A percentile compares a stretch with the other conserved stretches of the same genome.
Conservation (phyloP, 2,113 vertebrate species). For the Gymnobelideus leadbeateri region DNA sequence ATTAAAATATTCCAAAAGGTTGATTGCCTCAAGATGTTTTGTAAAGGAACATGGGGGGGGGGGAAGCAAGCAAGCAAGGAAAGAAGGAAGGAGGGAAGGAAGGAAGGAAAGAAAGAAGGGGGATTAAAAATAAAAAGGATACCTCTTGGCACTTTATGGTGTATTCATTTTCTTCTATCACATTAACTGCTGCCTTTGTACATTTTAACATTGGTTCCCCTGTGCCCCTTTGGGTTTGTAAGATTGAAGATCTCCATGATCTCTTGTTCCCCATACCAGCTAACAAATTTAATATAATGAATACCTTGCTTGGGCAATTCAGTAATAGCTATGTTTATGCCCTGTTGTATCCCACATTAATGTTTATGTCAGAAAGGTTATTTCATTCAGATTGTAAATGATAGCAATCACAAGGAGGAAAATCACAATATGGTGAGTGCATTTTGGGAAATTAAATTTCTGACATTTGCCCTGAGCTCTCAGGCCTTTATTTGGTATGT, state of each 20-base stretch:
- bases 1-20: not conserved
- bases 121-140: not conserved
- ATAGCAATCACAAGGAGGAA: not conserved
- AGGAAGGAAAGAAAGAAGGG: not conserved
- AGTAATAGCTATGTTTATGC: not conserved
- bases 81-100: not conserved
- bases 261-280: not conserved
- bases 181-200: not conserved
- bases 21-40: not conserved
- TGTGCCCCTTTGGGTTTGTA: not conserved
- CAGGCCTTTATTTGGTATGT: not conserved
- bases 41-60: no score
- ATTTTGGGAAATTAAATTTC: not conserved
- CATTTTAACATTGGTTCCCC: not conserved
- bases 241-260: not conserved
- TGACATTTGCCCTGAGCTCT: not conserved
- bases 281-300: slow-evolving; percentile 15
- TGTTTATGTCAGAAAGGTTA: not conserved
- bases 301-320: not conserved
- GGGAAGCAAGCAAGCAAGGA: no score
- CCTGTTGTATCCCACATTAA: not conserved
- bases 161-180: not conserved
- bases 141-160: not conserved
- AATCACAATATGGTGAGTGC: not conserved
- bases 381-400: not conserved